Base-by-base conservation (phyloP, 2,888 invertebrate species). In the Anarsia innoxiella region DNA sequence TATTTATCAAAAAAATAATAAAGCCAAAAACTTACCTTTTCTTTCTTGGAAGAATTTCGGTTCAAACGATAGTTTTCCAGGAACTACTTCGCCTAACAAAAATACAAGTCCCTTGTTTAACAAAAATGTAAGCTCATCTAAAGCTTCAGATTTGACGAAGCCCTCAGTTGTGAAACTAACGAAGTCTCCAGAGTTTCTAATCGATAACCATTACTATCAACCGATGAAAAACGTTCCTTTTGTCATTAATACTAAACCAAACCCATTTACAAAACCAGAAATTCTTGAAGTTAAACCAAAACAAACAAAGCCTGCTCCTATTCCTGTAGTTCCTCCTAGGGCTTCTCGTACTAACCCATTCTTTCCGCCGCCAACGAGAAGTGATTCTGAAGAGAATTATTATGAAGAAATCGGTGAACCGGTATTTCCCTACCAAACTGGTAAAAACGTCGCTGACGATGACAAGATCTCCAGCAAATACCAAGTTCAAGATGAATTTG, bases 351-450 rank as follows among this genome's bases (percentile, higher is more conserved):
- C 45, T 1, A 67, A 66, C 42, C 48, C 61, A 1, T 64, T 66
- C 40, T 10, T 54, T 37, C 49, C 54, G 36, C 33, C 38, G 16
- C 37, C 47, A 27, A 44, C 44, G 19, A 55, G 64, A 45, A 61
- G 56, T 31, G 51, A 65, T 36, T 65, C 69, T 0, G 75, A 53
- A 25, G 84, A 84, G 42, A 79, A 84, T 43, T 66, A 73, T 35
- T 84, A 84, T 36, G 84, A 84, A 61, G 84, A 84, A 64, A 84
- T 84, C 12, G 82, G 79, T 0, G 53, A 63, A 46, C 68, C 70
- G 1, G 26, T 49, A 0, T 9, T 40, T 15, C 53, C 55, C 2
- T 55, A 48, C 3, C 44, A 51, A 34, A 52, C 49, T 28, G 59
- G 64, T 23, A 76, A 67, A 39, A 76, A 78, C 37, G 59, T 80